phyloP scores from a whole-genome alignment of 2,797 vertebrate species.

The Characodon lateralis region DNA sequence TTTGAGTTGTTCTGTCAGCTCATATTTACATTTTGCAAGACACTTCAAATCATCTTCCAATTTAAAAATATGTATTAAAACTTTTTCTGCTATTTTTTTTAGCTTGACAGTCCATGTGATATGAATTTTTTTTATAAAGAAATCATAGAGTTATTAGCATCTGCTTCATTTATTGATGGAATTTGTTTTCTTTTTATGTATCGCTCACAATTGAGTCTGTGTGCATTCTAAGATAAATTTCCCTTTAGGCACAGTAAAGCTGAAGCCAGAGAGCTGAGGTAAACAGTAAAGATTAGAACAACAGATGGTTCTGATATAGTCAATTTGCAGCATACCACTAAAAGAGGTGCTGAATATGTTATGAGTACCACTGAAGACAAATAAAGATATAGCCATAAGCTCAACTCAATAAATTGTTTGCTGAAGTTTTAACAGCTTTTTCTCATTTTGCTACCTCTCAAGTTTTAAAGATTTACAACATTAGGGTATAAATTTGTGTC shows the following conservation, averaged over 20 bases:
- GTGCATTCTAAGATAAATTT: conserved; percentile 38
- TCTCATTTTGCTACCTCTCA: conserved; percentile 22
- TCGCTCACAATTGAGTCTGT: conserved; percentile 39
- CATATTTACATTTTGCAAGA: neutral
- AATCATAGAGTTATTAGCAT: conserved; percentile 40
- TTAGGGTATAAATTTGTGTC: conserved; percentile 14
- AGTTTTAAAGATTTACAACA: conserved; percentile 26
- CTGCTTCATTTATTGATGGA: conserved; percentile 47
- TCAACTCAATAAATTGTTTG: conserved; percentile 47
- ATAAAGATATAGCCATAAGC: conserved; percentile 53
- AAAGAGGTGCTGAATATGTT: conserved; percentile 59
- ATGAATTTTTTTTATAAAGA: conserved; percentile 36
- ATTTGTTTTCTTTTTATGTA: conserved; percentile 38
- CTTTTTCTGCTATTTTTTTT: conserved; percentile 24
- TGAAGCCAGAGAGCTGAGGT: conserved; percentile 52
- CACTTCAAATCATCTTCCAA: neutral
- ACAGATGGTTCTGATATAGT: conserved; percentile 65
- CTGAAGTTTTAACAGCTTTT: conserved; percentile 49
- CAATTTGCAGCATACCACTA: conserved; percentile 45
- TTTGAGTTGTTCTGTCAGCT: too few species aligned
- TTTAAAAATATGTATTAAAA: conserved; percentile 6
- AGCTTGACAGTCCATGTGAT: conserved; percentile 16
- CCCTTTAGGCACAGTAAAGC: conserved; percentile 65
- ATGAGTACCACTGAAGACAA: conserved; percentile 50
- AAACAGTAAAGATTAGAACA: conserved; percentile 55